A percentile compares a stretch with the other conserved stretches of the same genome.
phyloP scores from a whole-genome alignment of 2,888 invertebrate genomes.

The Galeruca laticollis region DNA sequence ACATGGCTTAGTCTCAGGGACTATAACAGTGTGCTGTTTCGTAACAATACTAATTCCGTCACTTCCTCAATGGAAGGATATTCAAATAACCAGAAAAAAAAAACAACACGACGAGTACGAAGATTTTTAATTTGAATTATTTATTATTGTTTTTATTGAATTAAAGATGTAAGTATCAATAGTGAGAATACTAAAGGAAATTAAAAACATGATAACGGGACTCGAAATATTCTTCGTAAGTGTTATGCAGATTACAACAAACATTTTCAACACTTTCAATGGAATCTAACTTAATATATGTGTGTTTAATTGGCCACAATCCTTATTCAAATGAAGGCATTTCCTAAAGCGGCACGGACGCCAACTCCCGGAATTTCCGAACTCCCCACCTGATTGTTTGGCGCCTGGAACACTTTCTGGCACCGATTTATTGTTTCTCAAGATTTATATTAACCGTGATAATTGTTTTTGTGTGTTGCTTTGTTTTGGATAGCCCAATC shows the following conservation, averaged over 20 bases:
- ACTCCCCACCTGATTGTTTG: slow-evolving; percentile 45
- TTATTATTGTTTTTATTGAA: not conserved
- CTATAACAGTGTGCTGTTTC: no score
- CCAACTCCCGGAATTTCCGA: slow-evolving; percentile 37
- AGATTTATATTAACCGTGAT: slow-evolving; percentile 54
- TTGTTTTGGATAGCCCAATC: slow-evolving; percentile 41
- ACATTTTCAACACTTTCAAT: slow-evolving; percentile 10
- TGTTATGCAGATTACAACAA: slow-evolving; percentile 20
- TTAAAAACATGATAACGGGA: not conserved
- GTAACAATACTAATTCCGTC: no score
- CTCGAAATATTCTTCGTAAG: not conserved
- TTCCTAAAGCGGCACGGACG: slow-evolving; percentile 27
- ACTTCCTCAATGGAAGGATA: no score
- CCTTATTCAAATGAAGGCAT: slow-evolving; percentile 39
- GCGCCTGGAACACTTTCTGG: slow-evolving; percentile 44
- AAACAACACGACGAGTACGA: not conserved
- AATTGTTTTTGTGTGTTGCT: slow-evolving; percentile 52
- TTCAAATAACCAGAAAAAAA: not conserved
- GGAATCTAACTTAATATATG: slow-evolving; percentile 42
- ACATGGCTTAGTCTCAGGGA: no score
- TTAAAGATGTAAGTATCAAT: no score
- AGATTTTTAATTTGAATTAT: not conserved
- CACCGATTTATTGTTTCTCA: slow-evolving; percentile 50
- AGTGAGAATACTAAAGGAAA: not conserved
- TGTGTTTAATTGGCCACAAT: slow-evolving; percentile 40